Base-by-base conservation (phyloP, 2,113 vertebrate genomes). In the Craseonycteris thonglongyai region DNA sequence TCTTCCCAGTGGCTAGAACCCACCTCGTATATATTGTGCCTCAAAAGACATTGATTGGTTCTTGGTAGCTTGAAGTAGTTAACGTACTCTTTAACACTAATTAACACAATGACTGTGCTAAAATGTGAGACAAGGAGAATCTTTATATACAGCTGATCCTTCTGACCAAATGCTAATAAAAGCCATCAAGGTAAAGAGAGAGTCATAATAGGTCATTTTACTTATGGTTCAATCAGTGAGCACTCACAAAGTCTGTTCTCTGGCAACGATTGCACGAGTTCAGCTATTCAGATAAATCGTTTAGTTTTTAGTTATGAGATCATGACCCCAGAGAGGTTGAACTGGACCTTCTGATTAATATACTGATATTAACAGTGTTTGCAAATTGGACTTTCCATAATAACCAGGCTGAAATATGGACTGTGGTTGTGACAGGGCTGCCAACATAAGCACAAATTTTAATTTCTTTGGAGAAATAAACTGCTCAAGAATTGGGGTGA, bases 111-210 rank as follows among this genome's bases (percentile, higher is more conserved):
- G 42, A 82, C 78, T 94, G 8, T 11, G 40, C 18, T 85, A 47
- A 91, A 85, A 49, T 30, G 3, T 88, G 68, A 92, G 68, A 68
- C 30, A 21, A 74, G 76, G 72, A 87, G 19, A 89, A 65, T 42
- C 45, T 93, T 91, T 24, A 81, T 66, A 66, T 35, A 58, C 7
- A 54, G 22, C 33, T 78, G 16, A 18, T 56, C 42, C 68, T 82
- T 81, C 40, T 51, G 38, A 63, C 45, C 42, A 91, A 79, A 89
- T 35, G 42, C 28, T 96, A 86, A 82, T 42, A 79, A 82, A 96
- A 75, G n/a, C 51, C 80, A 71, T n/a, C 45, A 65, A 35, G 22
- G 30, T 93, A 86, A 79, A 84, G 94, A 76, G 47, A 78, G 1
- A 30, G 10, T 63, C 14, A 80, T 47, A 86, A 86, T 8, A 68